These are phyloP conservation scores for Ginglymostoma cirratum DNA, from an alignment of 2,113 vertebrate genomes.

Conservation along the genomic window DNA sequence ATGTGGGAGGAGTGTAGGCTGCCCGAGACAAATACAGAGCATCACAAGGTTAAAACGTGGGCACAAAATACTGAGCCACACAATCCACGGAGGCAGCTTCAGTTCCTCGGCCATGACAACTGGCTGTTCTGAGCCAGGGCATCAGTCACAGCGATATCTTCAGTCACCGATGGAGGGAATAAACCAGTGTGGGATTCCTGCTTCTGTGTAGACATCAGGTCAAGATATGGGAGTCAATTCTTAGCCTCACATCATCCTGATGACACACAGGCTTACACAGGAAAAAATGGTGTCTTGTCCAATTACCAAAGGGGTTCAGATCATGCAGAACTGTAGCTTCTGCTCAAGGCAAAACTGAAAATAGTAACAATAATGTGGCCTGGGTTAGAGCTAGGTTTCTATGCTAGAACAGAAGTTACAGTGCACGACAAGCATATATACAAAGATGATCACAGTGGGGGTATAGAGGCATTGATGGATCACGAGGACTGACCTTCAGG, in stretches of 20 bases:
- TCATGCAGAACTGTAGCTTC: neutral
- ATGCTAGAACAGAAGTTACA: neutral
- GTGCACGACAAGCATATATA: neutral
- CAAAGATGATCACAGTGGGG: neutral
- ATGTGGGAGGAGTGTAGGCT: neutral
- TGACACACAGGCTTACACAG: neutral
- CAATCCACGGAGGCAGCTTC: neutral
- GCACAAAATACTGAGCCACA: neutral
- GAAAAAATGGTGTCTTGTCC: neutral
- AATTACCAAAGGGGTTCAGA: neutral
- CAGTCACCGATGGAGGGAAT: neutral
- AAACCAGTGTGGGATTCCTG: neutral
- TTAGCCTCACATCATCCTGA: neutral
- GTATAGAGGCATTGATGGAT: no score
- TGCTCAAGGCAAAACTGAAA: neutral
- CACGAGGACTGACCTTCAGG: conserved; percentile 72
- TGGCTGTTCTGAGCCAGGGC: neutral
- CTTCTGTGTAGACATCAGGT: neutral
- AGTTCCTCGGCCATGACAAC: neutral
- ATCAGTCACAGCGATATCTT: neutral
- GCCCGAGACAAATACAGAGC: neutral
- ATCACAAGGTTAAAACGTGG: no score
- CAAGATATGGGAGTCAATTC: neutral
- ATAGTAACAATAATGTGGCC: neutral
- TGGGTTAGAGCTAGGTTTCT: neutral